Evolutionary conservation across 1,140 invertebrate genomes (phyloP), one percentile per base, ranked within the genome.

Genomic region (Triops longicaudatus): DNA sequence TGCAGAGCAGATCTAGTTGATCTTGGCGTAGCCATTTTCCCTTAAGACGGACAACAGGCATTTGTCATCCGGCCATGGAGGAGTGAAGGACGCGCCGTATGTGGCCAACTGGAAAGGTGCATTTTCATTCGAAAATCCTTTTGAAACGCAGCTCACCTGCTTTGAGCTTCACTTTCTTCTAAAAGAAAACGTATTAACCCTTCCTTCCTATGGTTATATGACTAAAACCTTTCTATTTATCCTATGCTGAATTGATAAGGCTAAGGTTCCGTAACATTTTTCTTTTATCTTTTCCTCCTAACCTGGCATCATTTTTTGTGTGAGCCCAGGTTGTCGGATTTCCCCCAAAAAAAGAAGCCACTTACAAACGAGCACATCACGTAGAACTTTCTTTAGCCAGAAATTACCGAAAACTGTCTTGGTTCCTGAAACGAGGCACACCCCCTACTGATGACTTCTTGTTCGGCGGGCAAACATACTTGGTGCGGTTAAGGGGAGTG

Each of bases 391-490:
- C 14, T 6, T 6, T 6, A 22, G 50, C 14, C 10, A 63, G 22
- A 63, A 63, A 11, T n/a, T 7, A 63, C 14, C 14, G 44, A 63
- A 63, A 63, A 63, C 50, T 63, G 50, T 22, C 50, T 63, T 63
- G 50, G 50, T 63, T 63, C 31, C 22, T 63, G 22, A 63, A 63
- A 63, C 50, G 50, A 63, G 50, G 50, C 50, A 63, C 50, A 63
- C 50, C 50, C 50, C 50, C 50, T 63, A 63, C 50, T 63, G 50
- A 63, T 63, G 50, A 63, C 50, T 63, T 63, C 50, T 63, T 63
- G 50, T 63, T 63, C 50, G 50, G 50, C 50, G 50, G 50, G 50
- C 50, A 63, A 63, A 63, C 50, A 63, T 63, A 63, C 50, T 63
- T 63, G 50, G 50, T 63, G 14, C 50, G 22, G 22, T 22, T 63